Evolutionary conservation across 2,888 invertebrate genomes (phyloP), one percentile per base, ranked within the genome.

Genomic region (Synanthedon vespiformis): DNA sequence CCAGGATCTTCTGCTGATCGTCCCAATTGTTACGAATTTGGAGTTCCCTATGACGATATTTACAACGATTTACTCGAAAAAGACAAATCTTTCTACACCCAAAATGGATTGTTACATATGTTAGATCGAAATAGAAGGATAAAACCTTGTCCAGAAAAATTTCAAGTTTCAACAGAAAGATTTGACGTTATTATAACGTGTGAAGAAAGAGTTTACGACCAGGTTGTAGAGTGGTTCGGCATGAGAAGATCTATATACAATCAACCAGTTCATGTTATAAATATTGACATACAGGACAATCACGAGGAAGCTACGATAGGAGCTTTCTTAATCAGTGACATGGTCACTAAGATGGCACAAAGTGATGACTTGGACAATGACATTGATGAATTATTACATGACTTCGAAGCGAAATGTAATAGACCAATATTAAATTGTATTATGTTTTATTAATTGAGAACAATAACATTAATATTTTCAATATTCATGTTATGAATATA

Each of bases 261-360:
- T 79, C 93, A 95, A 52, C 94, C 96, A 5, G 97, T 96, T 2
- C 99, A 99, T 88, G 92, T 99, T 48, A 94, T 99, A 53, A 99
- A 99, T 78, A 93, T 99, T 62, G 99, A 99, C 74, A 98, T 99
- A 65, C 97, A 97, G 77, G 99, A 99, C 87, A 99, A 99, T 84
- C 97, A 99, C 61, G 99, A 99, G 79, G 99, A 99, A 81, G 99
- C 99, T 1, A 97, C 99, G 3, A 93, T 99, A 70, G 99, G 99
- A 60, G 99, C 99, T 40, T 98, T 99, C 86, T 89, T 98, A 64
- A 98, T 99, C 61, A 96, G 96, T 81, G 98, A 99, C 81, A 91
- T 99, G 86, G 95, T 97, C 61, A 92, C 93, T 53, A 92, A 95
- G 92, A 90, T 99, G 88, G 92, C 94, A 13, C 92, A 94, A 74